These are phyloP conservation scores for Metacarcinus magister DNA, from an alignment of 2,888 invertebrate genomes.

Conservation along the genomic window DNA sequence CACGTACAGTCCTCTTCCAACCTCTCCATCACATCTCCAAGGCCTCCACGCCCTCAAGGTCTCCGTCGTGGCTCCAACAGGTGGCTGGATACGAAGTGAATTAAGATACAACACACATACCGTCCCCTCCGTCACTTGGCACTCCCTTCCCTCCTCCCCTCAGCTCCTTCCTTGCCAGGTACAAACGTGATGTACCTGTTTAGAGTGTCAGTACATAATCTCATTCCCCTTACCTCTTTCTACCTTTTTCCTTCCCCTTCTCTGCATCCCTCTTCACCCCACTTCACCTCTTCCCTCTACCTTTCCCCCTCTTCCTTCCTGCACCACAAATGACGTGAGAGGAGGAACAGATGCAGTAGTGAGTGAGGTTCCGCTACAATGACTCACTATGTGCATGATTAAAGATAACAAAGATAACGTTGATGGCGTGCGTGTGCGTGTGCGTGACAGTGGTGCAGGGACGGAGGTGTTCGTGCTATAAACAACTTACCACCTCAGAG, in stretches of 20 bases:
- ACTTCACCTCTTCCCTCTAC: not conserved
- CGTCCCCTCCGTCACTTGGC: slow-evolving; percentile 29
- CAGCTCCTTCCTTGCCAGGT: not conserved
- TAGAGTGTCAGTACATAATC: not conserved
- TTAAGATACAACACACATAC: not conserved
- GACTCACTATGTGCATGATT: not conserved
- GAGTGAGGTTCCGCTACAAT: not conserved
- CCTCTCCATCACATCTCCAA: not conserved
- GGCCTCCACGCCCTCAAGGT: not conserved
- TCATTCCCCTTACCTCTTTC: not conserved
- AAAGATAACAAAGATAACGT: not conserved
- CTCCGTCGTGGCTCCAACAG: not conserved
- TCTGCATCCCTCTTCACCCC: not conserved
- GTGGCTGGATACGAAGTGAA: slow-evolving; percentile 26
- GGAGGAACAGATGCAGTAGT: not conserved
- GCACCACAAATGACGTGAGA: not conserved
- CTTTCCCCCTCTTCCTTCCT: not conserved
- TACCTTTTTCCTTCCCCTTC: not conserved
- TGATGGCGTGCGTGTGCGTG: not conserved
- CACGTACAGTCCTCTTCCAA: not conserved
- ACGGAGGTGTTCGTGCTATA: not conserved
- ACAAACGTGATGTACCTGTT: not conserved
- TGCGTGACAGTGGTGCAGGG: not conserved
- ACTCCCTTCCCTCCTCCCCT: not conserved
- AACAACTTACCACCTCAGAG: slow-evolving; percentile 31